phyloP scores from a whole-genome alignment of 1,140 invertebrate species.

The Antheraea mylitta region DNA sequence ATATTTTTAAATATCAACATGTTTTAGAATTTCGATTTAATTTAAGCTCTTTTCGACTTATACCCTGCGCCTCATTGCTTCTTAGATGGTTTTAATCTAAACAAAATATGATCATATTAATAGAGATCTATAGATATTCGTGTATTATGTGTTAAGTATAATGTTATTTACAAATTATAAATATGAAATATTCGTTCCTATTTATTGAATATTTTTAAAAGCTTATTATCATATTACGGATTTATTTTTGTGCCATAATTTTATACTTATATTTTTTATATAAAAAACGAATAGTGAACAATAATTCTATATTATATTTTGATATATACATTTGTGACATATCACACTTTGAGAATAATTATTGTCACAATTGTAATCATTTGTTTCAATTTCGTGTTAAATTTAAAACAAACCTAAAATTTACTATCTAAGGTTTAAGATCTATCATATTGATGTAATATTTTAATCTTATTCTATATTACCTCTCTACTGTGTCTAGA shows the following conservation, averaged over 20 bases:
- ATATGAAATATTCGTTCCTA: neutral
- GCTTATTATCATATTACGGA: constrained; percentile 10
- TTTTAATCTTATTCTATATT: too few relatives aligned
- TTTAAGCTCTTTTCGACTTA: neutral
- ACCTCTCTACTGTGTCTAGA: too few relatives aligned
- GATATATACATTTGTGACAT: neutral
- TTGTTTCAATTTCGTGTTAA: neutral
- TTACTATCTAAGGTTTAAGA: too few relatives aligned
- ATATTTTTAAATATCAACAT: neutral
- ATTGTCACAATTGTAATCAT: neutral
- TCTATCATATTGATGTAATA: too few relatives aligned
- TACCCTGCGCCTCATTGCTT: neutral
- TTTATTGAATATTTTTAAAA: neutral
- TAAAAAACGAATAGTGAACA: neutral
- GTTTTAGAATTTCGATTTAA: neutral
- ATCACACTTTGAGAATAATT: neutral
- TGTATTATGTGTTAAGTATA: neutral
- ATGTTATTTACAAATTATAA: neutral
- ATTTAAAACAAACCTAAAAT: too few relatives aligned
- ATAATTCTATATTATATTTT: constrained; percentile 3
- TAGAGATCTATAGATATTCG: neutral
- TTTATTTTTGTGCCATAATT: constrained; percentile 37
- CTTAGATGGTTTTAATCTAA: neutral
- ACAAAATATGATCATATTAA: neutral
- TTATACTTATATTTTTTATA: constrained; percentile 13